These are phyloP conservation scores for Nesoenas mayeri DNA, from an alignment of 2,113 vertebrate species.

Conservation along the genomic window DNA sequence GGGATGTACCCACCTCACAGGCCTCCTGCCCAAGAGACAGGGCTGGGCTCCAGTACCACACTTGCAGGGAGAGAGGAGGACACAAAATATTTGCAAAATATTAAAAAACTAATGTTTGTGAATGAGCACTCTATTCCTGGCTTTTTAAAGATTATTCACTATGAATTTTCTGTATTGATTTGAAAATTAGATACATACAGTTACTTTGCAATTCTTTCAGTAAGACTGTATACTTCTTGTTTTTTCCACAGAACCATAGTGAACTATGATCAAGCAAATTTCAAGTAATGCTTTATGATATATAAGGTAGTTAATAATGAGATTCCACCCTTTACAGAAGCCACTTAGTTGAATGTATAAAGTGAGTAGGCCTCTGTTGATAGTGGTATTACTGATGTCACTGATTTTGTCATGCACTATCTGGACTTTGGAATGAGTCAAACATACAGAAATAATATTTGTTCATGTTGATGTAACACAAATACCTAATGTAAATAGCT, in stretches of 20 bases:
- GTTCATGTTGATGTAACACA: background rate
- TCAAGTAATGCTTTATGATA: background rate
- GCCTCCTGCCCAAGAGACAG: background rate
- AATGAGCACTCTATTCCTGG: background rate
- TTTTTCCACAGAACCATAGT: background rate
- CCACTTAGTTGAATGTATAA: background rate
- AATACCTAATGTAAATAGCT: background rate
- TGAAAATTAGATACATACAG: background rate
- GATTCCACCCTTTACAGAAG: background rate
- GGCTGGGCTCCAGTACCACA: background rate
- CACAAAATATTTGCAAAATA: background rate
- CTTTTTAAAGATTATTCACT: background rate
- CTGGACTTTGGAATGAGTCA: background rate
- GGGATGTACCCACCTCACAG: background rate
- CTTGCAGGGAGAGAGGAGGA: accelerated
- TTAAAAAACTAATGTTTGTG: background rate
- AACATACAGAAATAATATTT: background rate
- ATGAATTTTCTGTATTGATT: background rate
- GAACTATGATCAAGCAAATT: background rate
- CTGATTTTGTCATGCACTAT: background rate
- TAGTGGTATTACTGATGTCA: background rate
- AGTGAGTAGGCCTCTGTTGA: background rate
- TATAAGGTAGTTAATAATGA: background rate
- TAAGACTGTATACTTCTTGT: background rate
- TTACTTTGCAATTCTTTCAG: background rate